Evolutionary conservation across 2,888 invertebrate species (phyloP), one percentile per base, ranked within the genome.

Genomic region (Miltochrista miniata): DNA sequence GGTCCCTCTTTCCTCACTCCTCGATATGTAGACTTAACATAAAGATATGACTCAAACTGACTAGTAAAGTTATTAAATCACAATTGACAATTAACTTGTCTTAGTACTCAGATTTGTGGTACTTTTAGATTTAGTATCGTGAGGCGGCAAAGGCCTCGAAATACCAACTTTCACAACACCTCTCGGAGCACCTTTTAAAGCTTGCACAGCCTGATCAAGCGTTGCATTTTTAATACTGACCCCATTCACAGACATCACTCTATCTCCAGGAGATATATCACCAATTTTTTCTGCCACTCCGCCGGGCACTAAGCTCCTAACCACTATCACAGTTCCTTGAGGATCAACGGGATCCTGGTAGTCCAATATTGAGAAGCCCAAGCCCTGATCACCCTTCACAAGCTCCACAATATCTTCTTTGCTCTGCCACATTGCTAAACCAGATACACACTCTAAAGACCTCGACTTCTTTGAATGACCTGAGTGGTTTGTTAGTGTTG

Each of bases 331-430:
- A 65, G 98, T 98, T 74, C 98, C 97, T 74, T 96, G 95, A 50
- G 98, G 95, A 92, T 99, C 98, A 77, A 98, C 93, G 36, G 99
- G 99, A 91, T 99, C 99, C 94, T 98, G 98, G 89, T 98, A 98
- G 90, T 98, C 99, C 61, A 99, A 93, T 76, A 99, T 98, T 67
- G 98, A 98, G 93, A 99, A 99, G 59, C 99, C 99, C 56, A 99
- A 95, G 45, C 99, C 99, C 73, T 97, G 95, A 78, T 98, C 98
- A 65, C 97, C 97, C 92, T 99, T 99, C 52, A 95, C 93, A 59
- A 99, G 93, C 81, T 98, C 96, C 59, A 99, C 96, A 72, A 96
- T 95, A 69, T 98, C 97, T 56, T 98, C 96, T 74, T 98, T 97
- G 58, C 96, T 96, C 74, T 96, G 97, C 99, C 99, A 99, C 95